Evolutionary conservation across 2,888 invertebrate genomes (phyloP), one percentile per base, ranked within the genome.

Genomic region (Labia minor): DNA sequence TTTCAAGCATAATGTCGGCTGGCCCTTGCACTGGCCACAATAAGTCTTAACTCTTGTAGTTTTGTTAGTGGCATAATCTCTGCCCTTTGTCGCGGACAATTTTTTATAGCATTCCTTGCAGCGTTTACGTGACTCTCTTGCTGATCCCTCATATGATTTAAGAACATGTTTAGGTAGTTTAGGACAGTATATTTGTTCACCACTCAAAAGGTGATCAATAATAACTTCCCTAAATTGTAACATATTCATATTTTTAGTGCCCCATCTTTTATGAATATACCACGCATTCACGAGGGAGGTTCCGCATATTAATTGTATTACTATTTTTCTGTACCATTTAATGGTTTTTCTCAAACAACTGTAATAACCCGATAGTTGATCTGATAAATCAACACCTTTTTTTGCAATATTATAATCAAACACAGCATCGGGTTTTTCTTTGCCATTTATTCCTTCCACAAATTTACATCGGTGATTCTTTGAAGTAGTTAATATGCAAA

Each of bases 191-290:
- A n/a, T n/a, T n/a, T n/a, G n/a, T n/a, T n/a, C n/a, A n/a, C 62
- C 37, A 61, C 61, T 62, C 67, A 67, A 67, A 63, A 67, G 67
- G 62, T 68, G 64, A 64, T 68, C 68, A 62, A 68, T 67, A 67
- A 68, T 68, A 67, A 49, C 64, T 67, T 68, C 68, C 62, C 68
- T 61, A 67, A 67, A 68, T 68, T 65, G 16, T 68, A 68, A 68
- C 62, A 68, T 66, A 68, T 63, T 67, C 63, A 68, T 66, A 66
- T 68, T 65, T 68, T n/a, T n/a, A n/a, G n/a, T n/a, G n/a, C n/a
- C n/a, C n/a, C n/a, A n/a, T n/a, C n/a, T n/a, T n/a, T n/a, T 62
- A 67, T 68, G 65, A 49, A 67, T 67, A 65, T 67, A 65, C 66
- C 67, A 68, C 10, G 65, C 64, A n/a, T n/a, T 67, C 65, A 65